Evolutionary conservation across 1,140 invertebrate species (phyloP).

Genomic region (Zaprionus nigranus): DNA sequence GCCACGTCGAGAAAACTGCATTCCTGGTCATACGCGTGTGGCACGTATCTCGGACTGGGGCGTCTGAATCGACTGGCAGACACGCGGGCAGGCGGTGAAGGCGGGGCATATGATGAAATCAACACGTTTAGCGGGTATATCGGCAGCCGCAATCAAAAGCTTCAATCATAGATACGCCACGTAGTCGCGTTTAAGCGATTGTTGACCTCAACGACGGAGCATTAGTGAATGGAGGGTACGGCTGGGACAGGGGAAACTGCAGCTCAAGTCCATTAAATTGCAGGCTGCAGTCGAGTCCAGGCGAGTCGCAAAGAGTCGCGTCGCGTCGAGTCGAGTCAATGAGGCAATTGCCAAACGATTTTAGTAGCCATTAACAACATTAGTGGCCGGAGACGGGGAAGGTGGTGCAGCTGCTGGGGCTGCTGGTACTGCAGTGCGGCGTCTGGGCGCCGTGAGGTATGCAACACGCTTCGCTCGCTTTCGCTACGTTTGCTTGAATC

Average conservation of each 20-base stretch:
- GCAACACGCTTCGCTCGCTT: conserved; percentile 41
- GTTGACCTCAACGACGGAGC: conserved; percentile 67
- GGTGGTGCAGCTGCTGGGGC: no score
- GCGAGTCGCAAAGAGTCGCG: background rate
- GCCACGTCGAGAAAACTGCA: conserved; percentile 6
- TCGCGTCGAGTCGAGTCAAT: conserved; percentile 57
- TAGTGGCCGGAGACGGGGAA: conserved; percentile 36
- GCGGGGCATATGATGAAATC: conserved; percentile 45
- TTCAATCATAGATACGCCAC: conserved; percentile 78
- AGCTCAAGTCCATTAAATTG: conserved; percentile 66
- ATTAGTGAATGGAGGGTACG: conserved; percentile 34
- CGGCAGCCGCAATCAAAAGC: conserved; percentile 55
- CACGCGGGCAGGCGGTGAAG: background rate
- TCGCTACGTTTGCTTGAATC: conserved; percentile 43
- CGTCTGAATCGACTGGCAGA: background rate
- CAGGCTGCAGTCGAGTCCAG: conserved; percentile 57
- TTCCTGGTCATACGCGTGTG: background rate
- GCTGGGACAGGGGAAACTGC: conserved; percentile 1
- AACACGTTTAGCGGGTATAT: conserved; percentile 58
- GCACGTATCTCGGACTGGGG: conserved; percentile 2
- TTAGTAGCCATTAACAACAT: conserved; percentile 76
- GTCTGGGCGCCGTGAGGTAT: conserved; percentile 28
- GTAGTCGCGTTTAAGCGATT: conserved; percentile 73
- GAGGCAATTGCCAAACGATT: conserved; percentile 77
- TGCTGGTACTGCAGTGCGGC: background rate